phyloP scores from a whole-genome alignment of 2,797 vertebrate genomes.

The Spondyliosoma cantharus region DNA sequence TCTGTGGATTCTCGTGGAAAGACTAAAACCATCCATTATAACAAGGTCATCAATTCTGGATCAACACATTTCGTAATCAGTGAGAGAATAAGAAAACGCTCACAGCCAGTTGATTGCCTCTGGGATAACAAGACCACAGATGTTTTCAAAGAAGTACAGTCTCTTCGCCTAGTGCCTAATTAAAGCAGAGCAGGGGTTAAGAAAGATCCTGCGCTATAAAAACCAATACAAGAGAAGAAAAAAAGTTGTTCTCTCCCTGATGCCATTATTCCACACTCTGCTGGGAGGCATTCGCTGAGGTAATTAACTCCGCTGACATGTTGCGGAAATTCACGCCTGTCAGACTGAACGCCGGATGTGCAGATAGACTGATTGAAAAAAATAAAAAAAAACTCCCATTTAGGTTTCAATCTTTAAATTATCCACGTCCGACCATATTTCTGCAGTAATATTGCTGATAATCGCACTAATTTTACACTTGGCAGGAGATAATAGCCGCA shows the following conservation, averaged over 20 bases:
- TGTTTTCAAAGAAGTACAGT: constrained; percentile 53
- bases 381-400: constrained; percentile 48
- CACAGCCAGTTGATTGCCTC: constrained; percentile 38
- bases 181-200: constrained; percentile 68
- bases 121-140: constrained; percentile 58
- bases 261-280: constrained; percentile 63
- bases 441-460: constrained; percentile 67
- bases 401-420: constrained; percentile 70
- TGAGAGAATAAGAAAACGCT: constrained; percentile 48
- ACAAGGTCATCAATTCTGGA: constrained; percentile 57
- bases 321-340: constrained; percentile 61
- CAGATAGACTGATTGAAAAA: constrained; percentile 69
- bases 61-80: constrained; percentile 40
- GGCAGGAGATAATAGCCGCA: constrained; percentile 72
- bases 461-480: constrained; percentile 76
- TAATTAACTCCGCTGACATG: constrained; percentile 77
- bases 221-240: constrained; percentile 48
- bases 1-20: constrained; percentile 33
- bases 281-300: constrained; percentile 60
- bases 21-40: constrained; percentile 20
- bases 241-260: constrained; percentile 55
- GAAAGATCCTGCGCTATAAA: constrained; percentile 55
- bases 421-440: constrained; percentile 57
- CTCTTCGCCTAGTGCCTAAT: constrained; percentile 62
- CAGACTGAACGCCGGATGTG: constrained; percentile 53